Conservation (phyloP, 1,140 invertebrate genomes). For the Maniola jurtina region DNA sequence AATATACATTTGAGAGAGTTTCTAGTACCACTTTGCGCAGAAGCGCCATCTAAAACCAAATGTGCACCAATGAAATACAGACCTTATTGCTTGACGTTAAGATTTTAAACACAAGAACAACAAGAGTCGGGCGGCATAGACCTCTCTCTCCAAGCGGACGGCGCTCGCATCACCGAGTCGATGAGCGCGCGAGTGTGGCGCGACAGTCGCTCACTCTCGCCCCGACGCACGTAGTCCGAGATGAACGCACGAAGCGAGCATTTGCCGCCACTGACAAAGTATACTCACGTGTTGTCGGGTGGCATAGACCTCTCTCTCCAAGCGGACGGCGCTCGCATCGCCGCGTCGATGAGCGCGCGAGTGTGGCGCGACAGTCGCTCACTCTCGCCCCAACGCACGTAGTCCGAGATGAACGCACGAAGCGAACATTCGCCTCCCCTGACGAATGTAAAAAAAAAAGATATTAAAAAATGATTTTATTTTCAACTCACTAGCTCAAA, state of each 20-base stretch:
- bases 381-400: constrained; percentile 64
- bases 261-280: constrained; percentile 37
- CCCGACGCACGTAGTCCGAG: constrained; percentile 65
- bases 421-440: constrained; percentile 60
- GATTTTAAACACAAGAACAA: no score
- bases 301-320: constrained; percentile 49
- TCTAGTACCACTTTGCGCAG: no score
- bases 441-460: not conserved
- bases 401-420: constrained; percentile 66
- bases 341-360: constrained; percentile 45
- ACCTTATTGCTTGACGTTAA: no score
- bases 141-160: not conserved
- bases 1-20: no score
- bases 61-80: no score
- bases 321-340: constrained; percentile 46
- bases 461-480: no score
- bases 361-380: constrained; percentile 51
- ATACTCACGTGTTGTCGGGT: constrained; percentile 14
- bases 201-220: constrained; percentile 61
- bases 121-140: constrained; percentile 18
- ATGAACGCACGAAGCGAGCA: constrained; percentile 68
- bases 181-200: constrained; percentile 40
- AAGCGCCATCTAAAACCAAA: no score
- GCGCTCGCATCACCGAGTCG: constrained; percentile 46
- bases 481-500: no score